A percentile compares a stretch with the other conserved stretches of the same genome.
Conservation (phyloP, 2,888 invertebrate species). For the Dorcus hopei region DNA sequence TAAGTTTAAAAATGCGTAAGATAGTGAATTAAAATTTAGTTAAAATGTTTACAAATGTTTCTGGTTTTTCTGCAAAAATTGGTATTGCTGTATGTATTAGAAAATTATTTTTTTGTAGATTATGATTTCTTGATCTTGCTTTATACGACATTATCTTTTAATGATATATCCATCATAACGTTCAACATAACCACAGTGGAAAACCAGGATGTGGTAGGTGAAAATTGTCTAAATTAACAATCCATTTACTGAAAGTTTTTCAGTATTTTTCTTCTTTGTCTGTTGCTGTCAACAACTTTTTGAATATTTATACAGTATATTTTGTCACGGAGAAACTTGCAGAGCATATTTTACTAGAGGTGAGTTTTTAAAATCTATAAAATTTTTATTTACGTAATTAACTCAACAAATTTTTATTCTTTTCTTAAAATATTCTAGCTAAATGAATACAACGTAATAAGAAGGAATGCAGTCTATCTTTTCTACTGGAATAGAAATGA, state of each 20-base stretch:
- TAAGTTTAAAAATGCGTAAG: too few relatives aligned
- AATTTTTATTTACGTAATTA: not conserved
- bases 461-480: conserved; percentile 61
- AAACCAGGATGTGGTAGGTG: conserved; percentile 38
- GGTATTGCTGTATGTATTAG: too few relatives aligned
- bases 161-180: conserved; percentile 33
- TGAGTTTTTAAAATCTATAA: conserved; percentile 33
- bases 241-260: conserved; percentile 19
- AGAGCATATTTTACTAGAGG: conserved; percentile 56
- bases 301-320: conserved; percentile 54
- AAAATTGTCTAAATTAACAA: not conserved
- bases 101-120: conserved; percentile 28
- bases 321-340: conserved; percentile 56
- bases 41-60: too few relatives aligned
- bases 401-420: too few relatives aligned
- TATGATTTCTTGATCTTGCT: conserved; percentile 33
- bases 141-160: conserved; percentile 29
- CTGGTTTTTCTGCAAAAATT: too few relatives aligned
- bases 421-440: conserved; percentile 40
- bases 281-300: conserved; percentile 52
- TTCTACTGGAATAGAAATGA: conserved; percentile 64
- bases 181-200: conserved; percentile 42
- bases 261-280: conserved; percentile 56
- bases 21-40: too few relatives aligned
- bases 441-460: conserved; percentile 55